Conservation (phyloP, 2,888 invertebrate genomes). For the Brachycybe producta region DNA sequence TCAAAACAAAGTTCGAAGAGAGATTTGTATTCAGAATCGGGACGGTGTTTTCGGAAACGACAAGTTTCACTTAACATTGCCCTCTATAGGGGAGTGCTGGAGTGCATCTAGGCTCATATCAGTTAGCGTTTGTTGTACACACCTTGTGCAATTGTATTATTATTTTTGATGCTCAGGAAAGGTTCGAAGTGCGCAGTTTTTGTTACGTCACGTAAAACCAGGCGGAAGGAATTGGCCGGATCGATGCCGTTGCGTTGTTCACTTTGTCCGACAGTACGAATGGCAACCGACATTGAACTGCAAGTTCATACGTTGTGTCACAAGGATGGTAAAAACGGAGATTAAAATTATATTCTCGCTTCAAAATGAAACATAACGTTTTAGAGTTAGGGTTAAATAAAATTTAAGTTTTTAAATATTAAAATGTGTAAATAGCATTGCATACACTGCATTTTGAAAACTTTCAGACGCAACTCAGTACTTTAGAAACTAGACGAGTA, state of each 20-base stretch:
- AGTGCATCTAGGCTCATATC: too few species aligned
- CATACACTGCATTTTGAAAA: too few species aligned
- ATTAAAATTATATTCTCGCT: not conserved
- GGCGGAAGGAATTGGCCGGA: conserved; percentile 3
- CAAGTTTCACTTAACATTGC: too few species aligned
- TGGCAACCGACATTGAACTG: not conserved
- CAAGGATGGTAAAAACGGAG: not conserved
- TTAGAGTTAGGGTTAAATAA: too few species aligned
- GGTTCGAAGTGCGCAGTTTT: not conserved
- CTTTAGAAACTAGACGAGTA: too few species aligned
- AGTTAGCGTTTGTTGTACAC: not conserved
- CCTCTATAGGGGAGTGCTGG: too few species aligned
- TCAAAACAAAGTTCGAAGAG: too few species aligned
- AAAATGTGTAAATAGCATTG: too few species aligned
- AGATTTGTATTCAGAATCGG: too few species aligned
- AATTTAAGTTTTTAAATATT: too few species aligned
- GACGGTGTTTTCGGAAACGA: too few species aligned
- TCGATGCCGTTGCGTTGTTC: not conserved
- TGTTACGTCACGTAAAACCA: not conserved
- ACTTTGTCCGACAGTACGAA: conserved; percentile 1
- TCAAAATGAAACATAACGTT: not conserved
- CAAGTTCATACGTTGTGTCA: conserved; percentile 8
- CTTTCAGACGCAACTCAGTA: too few species aligned
- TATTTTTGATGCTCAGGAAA: not conserved
- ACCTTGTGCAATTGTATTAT: not conserved